These are phyloP conservation scores for Saccopteryx bilineata DNA, from an alignment of 2,113 vertebrate species.

Conservation along the genomic window DNA sequence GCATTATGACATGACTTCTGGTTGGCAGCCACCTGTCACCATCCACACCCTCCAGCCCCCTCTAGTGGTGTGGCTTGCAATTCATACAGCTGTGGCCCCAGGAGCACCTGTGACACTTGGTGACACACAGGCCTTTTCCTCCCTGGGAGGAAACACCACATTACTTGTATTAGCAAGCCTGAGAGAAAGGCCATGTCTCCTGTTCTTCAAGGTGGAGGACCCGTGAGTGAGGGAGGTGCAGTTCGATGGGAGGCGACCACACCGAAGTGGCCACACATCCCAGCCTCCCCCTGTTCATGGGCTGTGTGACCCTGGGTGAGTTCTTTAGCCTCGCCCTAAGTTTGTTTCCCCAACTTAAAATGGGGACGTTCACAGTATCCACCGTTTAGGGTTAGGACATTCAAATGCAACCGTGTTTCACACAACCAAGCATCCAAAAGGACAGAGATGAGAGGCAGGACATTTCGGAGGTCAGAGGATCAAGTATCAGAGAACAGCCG, in stretches of 20 bases:
- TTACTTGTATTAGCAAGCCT: neutral
- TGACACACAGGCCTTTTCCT: neutral
- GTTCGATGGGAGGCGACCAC: too few relatives aligned
- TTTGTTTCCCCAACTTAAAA: neutral
- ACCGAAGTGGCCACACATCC: too few relatives aligned
- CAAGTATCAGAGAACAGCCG: neutral
- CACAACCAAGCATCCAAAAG: neutral
- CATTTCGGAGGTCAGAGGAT: neutral
- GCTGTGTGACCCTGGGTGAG: neutral
- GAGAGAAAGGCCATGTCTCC: neutral
- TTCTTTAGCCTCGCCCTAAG: neutral
- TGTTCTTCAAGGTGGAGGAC: neutral
- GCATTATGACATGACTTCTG: neutral
- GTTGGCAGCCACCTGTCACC: neutral
- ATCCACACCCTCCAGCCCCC: neutral
- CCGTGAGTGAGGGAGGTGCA: neutral
- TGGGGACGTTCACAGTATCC: neutral
- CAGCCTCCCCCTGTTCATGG: neutral
- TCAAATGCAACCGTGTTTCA: neutral
- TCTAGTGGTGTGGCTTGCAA: neutral
- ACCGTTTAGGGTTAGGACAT: neutral
- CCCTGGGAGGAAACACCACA: neutral
- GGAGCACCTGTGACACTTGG: neutral
- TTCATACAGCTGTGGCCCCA: neutral
- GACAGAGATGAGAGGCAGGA: neutral